Base-by-base conservation (phyloP, 2,797 vertebrate genomes). In the Bradypus variegatus region DNA sequence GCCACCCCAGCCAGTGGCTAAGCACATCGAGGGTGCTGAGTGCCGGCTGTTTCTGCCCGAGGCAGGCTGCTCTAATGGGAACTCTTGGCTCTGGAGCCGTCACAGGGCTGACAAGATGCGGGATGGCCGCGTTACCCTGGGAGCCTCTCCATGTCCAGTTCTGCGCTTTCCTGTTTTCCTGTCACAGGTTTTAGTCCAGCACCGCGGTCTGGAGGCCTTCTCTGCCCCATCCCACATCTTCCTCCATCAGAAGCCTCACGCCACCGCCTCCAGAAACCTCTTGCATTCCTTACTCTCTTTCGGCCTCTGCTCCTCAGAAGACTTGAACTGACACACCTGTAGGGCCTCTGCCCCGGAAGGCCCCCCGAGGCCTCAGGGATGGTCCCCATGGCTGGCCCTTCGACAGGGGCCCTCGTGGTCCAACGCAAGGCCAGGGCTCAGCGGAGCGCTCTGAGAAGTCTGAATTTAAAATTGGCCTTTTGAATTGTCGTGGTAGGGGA, bases 381-480 rank as follows among this genome's bases (percentile, higher is more conserved):
- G 31, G 33, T 50, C 72, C 62, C 10, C 10, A 50, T 2, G 50
- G 50, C 50, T 50, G 50, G 50, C 10, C 14, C 50, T 50, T 50
- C 14, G 8, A 50, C 50, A 50, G 11, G 14, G 50, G 50, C 50
- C 41, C 83, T 60, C 11, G 0, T 15, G 64, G 31, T 36, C 65
- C 75, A 84, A 70, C 0, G 10, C 23, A 45, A 21, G 0, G 12
- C 72, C 23, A 14, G 58, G 12, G 72, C 50, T 14, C 14, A 21
- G 9, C 41, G 41, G 50, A 88, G 70, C 72, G n/a, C 50, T 73
- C 81, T 65, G 62, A 58, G 84, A 45, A 62, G 83, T 86, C 82
- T 83, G 76, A 89, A 78, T 82, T 55, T 65, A 90, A 91, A 62
- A 70, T 64, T 72, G 64, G 81, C 65, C 93, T 86, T 93, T 60